phyloP scores from a whole-genome alignment of 2,797 vertebrate genomes.

The Eidolon dupreanum region DNA sequence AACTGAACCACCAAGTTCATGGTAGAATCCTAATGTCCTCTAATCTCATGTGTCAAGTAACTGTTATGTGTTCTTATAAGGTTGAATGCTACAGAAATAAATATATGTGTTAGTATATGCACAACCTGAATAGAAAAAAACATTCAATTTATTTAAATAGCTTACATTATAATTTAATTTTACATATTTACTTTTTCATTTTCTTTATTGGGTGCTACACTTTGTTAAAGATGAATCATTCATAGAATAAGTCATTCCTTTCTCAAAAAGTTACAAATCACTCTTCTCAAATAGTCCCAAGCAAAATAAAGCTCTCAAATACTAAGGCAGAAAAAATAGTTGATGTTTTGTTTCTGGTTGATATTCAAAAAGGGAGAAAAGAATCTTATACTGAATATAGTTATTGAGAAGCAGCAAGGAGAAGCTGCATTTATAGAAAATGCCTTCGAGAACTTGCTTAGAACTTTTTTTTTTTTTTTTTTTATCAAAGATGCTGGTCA shows the following conservation, averaged over 20 bases:
- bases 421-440: constrained; percentile 80
- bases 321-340: background rate
- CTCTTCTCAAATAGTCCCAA: constrained; percentile 48
- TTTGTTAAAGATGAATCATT: constrained; percentile 24
- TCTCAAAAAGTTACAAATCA: background rate
- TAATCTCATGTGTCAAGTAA: background rate
- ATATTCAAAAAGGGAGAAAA: constrained; percentile 58
- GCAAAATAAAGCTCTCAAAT: constrained; percentile 23
- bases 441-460: constrained; percentile 80
- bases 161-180: background rate
- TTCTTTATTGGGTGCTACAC: background rate
- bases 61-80: background rate
- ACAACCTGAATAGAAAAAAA: background rate
- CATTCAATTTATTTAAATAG: constrained; percentile 4
- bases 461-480: constrained; percentile 79
- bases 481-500: constrained; percentile 86
- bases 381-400: constrained; percentile 65
- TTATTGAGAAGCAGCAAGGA: constrained; percentile 77
- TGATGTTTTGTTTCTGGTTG: background rate
- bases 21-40: background rate
- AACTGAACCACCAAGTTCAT: background rate
- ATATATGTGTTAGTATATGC: background rate
- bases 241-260: constrained; percentile 53
- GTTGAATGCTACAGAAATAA: background rate
- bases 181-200: background rate